These are phyloP conservation scores for Aptenodytes forsteri DNA, from an alignment of 2,113 vertebrate species.

Conservation along the genomic window DNA sequence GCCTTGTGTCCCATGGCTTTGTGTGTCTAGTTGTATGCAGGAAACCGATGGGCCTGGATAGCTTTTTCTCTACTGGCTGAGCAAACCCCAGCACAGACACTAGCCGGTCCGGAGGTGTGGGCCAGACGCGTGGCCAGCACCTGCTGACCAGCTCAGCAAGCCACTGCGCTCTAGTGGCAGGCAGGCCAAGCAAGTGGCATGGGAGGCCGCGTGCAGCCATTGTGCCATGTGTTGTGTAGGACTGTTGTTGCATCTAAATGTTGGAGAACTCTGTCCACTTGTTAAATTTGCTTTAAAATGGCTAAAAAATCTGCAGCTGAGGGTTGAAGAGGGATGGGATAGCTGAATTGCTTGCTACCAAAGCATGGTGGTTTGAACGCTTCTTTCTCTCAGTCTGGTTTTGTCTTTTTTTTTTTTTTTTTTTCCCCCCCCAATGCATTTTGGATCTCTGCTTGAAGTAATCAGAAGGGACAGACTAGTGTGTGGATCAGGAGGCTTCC, in stretches of 20 bases:
- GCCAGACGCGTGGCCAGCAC: fast-evolving
- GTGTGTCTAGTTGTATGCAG: background rate
- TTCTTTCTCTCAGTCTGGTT: background rate
- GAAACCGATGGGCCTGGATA: fast-evolving
- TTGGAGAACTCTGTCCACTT: background rate
- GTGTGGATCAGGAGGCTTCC: background rate
- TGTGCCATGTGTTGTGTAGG: fast-evolving
- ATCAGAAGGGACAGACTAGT: background rate
- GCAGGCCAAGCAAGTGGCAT: background rate
- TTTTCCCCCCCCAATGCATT: background rate
- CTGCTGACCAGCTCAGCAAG: too few relatives aligned
- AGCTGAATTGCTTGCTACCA: background rate
- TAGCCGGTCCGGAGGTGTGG: fast-evolving
- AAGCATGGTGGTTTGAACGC: fast-evolving
- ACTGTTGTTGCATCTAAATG: background rate
- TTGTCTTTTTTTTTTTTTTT: background rate
- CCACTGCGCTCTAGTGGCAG: fast-evolving
- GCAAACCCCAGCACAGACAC: fast-evolving
- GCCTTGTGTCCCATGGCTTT: fast-evolving
- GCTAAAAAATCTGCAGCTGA: background rate
- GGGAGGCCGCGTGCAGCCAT: fast-evolving
- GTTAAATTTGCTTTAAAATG: background rate
- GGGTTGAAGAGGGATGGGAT: background rate
- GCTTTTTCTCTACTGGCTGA: background rate
- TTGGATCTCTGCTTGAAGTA: background rate